Percentiles rank a stretch among this genome's conserved stretches.
phyloP scores from a whole-genome alignment of 2,888 invertebrate genomes.

The Candidula unifasciata region DNA sequence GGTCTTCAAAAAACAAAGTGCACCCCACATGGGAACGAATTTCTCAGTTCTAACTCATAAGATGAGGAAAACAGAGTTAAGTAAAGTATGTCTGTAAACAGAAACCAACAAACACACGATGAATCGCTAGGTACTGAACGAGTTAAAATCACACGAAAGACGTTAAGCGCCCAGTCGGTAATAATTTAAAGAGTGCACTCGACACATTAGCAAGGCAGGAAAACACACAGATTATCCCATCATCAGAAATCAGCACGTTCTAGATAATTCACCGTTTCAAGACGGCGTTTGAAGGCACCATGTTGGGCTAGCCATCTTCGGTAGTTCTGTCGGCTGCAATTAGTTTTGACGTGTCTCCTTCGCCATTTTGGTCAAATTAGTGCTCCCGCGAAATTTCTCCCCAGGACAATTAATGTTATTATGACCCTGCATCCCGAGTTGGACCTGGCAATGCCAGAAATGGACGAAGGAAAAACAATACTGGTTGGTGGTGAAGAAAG shows the following conservation, averaged over 20 bases:
- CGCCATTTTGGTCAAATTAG: slow-evolving; percentile 34
- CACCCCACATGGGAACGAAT: too few relatives aligned
- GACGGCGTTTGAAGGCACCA: not conserved
- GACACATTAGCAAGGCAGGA: slow-evolving; percentile 18
- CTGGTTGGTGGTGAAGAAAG: not conserved
- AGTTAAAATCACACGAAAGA: not conserved
- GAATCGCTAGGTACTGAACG: not conserved
- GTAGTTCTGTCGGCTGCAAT: slow-evolving; percentile 21
- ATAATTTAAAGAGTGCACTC: slow-evolving; percentile 22
- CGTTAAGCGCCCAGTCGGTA: not conserved
- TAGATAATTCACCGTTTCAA: slow-evolving; percentile 6
- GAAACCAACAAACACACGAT: too few relatives aligned
- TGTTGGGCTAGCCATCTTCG: not conserved
- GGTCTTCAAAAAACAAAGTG: too few relatives aligned
- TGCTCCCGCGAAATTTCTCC: slow-evolving; percentile 28
- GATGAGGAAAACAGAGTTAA: too few relatives aligned
- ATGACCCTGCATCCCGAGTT: slow-evolving; percentile 21
- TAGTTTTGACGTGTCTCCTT: slow-evolving; percentile 30
- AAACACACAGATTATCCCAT: slow-evolving; percentile 32
- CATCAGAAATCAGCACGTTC: slow-evolving; percentile 10
- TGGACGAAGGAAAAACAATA: not conserved
- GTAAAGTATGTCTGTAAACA: too few relatives aligned
- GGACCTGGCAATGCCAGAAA: not conserved
- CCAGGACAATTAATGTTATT: slow-evolving; percentile 37
- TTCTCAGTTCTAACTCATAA: too few relatives aligned